These are phyloP conservation scores for Bruchidius siliquastri DNA, from an alignment of 2,888 invertebrate species.

Conservation along the genomic window DNA sequence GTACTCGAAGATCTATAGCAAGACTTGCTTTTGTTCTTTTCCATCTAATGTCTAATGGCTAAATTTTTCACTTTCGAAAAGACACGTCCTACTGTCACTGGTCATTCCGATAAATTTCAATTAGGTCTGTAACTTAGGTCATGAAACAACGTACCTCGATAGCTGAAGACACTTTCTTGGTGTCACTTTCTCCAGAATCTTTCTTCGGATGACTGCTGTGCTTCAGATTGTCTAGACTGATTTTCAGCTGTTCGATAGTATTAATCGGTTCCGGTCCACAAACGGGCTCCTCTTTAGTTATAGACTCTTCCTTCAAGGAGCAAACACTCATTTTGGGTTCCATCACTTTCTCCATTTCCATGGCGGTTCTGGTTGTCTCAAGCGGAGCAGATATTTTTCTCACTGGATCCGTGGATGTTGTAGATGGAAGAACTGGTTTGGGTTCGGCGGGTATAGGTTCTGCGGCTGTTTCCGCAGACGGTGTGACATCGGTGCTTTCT, in stretches of 20 bases:
- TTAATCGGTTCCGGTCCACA: constrained; percentile 51
- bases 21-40: too few species aligned
- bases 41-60: too few species aligned
- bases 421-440: constrained; percentile 11
- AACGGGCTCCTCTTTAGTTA: constrained; percentile 38
- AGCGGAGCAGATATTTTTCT: constrained; percentile 36
- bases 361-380: constrained; percentile 22
- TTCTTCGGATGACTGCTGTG: constrained; percentile 49
- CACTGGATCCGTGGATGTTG: constrained; percentile 20
- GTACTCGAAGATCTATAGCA: too few species aligned
- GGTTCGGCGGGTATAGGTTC: constrained; percentile 10
- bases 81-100: too few species aligned
- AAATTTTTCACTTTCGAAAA: too few species aligned
- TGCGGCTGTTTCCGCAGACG: constrained; percentile 12
- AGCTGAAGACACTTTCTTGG: constrained; percentile 32
- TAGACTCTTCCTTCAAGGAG: constrained; percentile 33
- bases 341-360: constrained; percentile 27
- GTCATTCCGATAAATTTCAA: too few species aligned
- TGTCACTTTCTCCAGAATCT: constrained; percentile 28
- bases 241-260: constrained; percentile 55
- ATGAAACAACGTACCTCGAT: constrained; percentile 25
- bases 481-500: constrained; percentile 10
- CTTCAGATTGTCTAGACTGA: constrained; percentile 55
- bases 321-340: constrained; percentile 35
- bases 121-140: too few species aligned